These are phyloP conservation scores for Rafetus swinhoei DNA, from an alignment of 2,113 vertebrate genomes.

Conservation along the genomic window DNA sequence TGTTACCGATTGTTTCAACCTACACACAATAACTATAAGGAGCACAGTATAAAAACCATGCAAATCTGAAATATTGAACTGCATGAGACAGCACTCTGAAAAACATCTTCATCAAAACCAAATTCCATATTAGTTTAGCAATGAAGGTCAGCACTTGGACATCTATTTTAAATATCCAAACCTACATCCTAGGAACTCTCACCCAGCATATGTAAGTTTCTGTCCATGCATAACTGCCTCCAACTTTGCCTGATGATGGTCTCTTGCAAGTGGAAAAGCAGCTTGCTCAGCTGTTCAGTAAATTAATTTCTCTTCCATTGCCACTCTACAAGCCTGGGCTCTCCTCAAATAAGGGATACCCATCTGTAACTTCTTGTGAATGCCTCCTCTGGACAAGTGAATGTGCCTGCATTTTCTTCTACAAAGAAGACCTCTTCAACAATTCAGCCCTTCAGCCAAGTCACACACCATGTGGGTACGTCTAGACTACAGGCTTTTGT, in stretches of 20 bases:
- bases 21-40: neutral
- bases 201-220: neutral
- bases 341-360: neutral
- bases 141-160: neutral
- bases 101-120: neutral
- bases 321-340: neutral
- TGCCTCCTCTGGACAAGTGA: no score
- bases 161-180: neutral
- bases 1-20: neutral
- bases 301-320: neutral
- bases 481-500: no score
- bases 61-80: neutral
- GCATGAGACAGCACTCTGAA: neutral
- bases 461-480: no score
- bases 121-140: neutral
- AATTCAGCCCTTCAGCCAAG: no score
- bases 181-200: fast-evolving
- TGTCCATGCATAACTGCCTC: neutral
- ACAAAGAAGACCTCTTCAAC: no score
- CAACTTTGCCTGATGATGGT: neutral
- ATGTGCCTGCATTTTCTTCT: no score
- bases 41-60: neutral
- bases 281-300: neutral
- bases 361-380: neutral
- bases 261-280: neutral